These are phyloP conservation scores for Bemisia tabaci DNA, from an alignment of 1,140 invertebrate genomes.

Conservation along the genomic window DNA sequence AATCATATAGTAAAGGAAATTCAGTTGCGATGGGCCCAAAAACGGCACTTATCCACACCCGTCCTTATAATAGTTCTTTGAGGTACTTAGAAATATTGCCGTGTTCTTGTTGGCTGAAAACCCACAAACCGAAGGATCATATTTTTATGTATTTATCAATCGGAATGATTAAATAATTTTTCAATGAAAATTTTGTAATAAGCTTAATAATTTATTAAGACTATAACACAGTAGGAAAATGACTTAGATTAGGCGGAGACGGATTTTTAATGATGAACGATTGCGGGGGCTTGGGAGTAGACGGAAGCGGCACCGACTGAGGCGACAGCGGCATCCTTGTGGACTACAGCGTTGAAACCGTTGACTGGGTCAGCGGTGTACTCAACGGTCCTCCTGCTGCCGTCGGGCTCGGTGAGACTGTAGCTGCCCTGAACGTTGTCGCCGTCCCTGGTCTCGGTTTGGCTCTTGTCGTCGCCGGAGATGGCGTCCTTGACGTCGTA, in stretches of 20 bases:
- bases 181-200: neutral
- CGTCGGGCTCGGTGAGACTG: slow-evolving; percentile 35
- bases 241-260: neutral
- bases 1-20: too few relatives aligned
- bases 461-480: slow-evolving; percentile 38
- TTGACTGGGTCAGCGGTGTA: slow-evolving; percentile 44
- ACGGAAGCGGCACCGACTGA: slow-evolving; percentile 8
- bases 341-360: slow-evolving; percentile 49
- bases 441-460: slow-evolving; percentile 35
- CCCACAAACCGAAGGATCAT: too few relatives aligned
- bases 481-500: slow-evolving; percentile 37
- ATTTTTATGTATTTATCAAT: too few relatives aligned
- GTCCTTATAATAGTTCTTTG: too few relatives aligned
- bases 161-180: too few relatives aligned
- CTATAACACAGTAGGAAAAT: neutral
- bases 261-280: neutral
- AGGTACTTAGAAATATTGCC: too few relatives aligned
- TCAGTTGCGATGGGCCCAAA: too few relatives aligned
- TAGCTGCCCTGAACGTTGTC: slow-evolving; percentile 37
- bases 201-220: neutral
- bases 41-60: too few relatives aligned
- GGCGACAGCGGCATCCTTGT: slow-evolving; percentile 30
- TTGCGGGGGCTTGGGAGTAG: neutral
- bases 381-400: slow-evolving; percentile 40
- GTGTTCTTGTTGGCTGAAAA: too few relatives aligned